A percentile compares a stretch with the other conserved stretches of the same genome.
Conservation (phyloP, 2,888 invertebrate species). For the Oligia fasciuncula region DNA sequence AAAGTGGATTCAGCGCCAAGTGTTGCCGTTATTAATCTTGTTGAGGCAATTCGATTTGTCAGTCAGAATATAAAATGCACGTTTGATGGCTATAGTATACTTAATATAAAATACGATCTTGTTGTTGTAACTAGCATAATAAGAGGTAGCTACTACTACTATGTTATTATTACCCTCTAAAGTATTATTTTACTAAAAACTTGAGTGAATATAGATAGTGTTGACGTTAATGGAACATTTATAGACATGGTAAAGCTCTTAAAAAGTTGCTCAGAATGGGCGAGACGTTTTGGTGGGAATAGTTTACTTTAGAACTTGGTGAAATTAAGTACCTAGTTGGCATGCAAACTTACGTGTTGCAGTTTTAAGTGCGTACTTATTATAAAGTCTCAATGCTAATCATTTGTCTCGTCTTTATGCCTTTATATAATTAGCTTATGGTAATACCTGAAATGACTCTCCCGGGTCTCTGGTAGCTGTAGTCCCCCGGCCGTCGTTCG, state of each 20-base stretch:
- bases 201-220: conserved; percentile 52
- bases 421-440: conserved; percentile 33
- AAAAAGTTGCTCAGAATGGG: conserved; percentile 60
- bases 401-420: conserved; percentile 39
- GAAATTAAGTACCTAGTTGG: conserved; percentile 50
- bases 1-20: conserved; percentile 70
- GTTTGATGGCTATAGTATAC: conserved; percentile 47
- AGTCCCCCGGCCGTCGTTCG: conserved; percentile 93
- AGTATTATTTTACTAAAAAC: conserved; percentile 37
- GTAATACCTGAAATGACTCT: conserved; percentile 89
- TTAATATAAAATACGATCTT: conserved; percentile 20
- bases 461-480: conserved; percentile 94
- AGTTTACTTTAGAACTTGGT: conserved; percentile 48
- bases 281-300: conserved; percentile 49
- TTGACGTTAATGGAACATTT: conserved; percentile 71
- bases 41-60: conserved; percentile 69
- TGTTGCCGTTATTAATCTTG: conserved; percentile 72
- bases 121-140: conserved; percentile 22
- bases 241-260: conserved; percentile 72
- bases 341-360: conserved; percentile 51
- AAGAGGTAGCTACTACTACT: background rate
- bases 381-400: conserved; percentile 36
- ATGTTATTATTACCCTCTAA: conserved; percentile 19
- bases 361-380: conserved; percentile 40
- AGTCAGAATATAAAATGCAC: conserved; percentile 67